A percentile compares a stretch with the other conserved stretches of the same genome.
Conservation (phyloP, 1,140 invertebrate genomes). For the Agrilus planipennis region DNA sequence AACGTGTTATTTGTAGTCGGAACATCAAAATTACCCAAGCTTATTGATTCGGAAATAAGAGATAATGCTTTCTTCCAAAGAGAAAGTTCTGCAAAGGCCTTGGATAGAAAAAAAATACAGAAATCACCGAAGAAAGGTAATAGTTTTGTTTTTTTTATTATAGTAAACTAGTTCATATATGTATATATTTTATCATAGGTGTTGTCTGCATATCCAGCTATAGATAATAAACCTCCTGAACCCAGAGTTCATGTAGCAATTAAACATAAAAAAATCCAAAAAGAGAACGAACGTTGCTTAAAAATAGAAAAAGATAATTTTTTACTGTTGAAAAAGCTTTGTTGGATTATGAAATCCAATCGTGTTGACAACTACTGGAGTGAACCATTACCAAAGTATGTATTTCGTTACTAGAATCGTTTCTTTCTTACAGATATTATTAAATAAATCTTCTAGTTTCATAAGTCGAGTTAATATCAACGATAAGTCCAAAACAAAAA, state of each 20-base stretch:
- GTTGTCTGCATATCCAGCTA: constrained; percentile 39
- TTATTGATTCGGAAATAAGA: not conserved
- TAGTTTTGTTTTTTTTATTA: constrained; percentile 10
- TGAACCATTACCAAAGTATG: constrained; percentile 40
- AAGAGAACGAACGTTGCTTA: constrained; percentile 40
- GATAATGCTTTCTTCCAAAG: constrained; percentile 38
- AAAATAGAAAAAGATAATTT: constrained; percentile 44
- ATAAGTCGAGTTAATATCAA: constrained; percentile 34
- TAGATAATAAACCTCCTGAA: constrained; percentile 40
- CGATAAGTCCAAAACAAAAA: constrained; percentile 8
- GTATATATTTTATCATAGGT: constrained; percentile 38
- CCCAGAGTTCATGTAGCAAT: constrained; percentile 38
- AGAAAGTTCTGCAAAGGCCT: constrained; percentile 38
- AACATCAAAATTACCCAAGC: too few species aligned
- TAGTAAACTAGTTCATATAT: constrained; percentile 9
- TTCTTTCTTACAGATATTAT: too few species aligned
- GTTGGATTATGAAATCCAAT: constrained; percentile 39
- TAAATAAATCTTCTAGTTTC: constrained; percentile 23
- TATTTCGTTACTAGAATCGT: constrained; percentile 7
- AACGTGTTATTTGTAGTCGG: too few species aligned
- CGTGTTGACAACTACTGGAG: constrained; percentile 44
- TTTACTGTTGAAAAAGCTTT: constrained; percentile 40
- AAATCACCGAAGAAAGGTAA: constrained; percentile 39
- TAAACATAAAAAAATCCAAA: constrained; percentile 45
- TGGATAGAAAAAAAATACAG: constrained; percentile 39